These are phyloP conservation scores for Euwallacea similis DNA, from an alignment of 1,140 invertebrate genomes.

Conservation along the genomic window DNA sequence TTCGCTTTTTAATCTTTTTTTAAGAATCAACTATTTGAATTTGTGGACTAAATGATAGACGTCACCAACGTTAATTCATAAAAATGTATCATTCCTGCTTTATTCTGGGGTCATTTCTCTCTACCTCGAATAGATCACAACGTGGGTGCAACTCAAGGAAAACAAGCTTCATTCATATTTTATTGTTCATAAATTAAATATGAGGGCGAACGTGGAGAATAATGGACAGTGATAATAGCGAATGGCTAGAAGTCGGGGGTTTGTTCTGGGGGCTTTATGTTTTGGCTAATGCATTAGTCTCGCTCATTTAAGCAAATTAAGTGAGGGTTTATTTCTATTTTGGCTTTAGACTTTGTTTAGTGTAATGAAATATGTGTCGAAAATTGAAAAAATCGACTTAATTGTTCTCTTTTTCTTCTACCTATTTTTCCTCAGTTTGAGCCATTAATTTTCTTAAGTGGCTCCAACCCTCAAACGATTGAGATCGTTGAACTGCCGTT, in stretches of 20 bases:
- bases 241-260: not conserved
- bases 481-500: too few species aligned
- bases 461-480: too few species aligned
- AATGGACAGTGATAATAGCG: not conserved
- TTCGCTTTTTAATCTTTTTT: too few species aligned
- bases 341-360: not conserved
- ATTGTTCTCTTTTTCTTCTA: too few species aligned
- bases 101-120: not conserved
- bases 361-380: too few species aligned
- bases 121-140: not conserved
- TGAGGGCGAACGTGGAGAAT: not conserved
- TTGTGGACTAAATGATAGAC: too few species aligned
- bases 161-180: not conserved
- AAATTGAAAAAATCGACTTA: too few species aligned
- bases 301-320: slow-evolving; percentile 2
- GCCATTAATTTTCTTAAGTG: too few species aligned
- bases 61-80: too few species aligned
- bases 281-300: not conserved
- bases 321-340: not conserved
- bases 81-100: too few species aligned
- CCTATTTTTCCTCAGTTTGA: too few species aligned
- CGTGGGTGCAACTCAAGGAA: not conserved
- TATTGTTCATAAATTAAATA: slow-evolving; percentile 8
- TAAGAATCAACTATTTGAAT: too few species aligned
- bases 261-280: not conserved